Conservation (phyloP, 1,140 invertebrate genomes). For the Cherax quadricarinatus region DNA sequence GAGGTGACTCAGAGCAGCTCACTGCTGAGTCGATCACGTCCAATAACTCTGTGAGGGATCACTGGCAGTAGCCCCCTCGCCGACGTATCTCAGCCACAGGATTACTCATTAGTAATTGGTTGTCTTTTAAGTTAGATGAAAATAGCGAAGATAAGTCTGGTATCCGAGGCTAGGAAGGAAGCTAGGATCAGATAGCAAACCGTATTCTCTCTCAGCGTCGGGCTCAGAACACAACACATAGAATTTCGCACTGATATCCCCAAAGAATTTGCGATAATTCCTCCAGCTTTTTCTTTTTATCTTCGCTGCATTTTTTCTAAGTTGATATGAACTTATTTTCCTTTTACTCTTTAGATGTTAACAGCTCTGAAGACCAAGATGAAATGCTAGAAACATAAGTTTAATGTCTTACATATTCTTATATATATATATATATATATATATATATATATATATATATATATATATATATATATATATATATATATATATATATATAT, state of each 20-base stretch:
- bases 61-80: neutral
- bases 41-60: constrained; percentile 20
- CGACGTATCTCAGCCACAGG: constrained; percentile 14
- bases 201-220: neutral
- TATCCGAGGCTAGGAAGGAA: neutral
- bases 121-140: constrained; percentile 44
- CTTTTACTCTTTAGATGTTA: neutral
- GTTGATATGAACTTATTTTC: neutral
- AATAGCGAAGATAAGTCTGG: constrained; percentile 33
- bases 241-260: neutral
- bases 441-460: no score
- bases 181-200: neutral
- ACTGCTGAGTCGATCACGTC: constrained; percentile 13
- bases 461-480: no score
- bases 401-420: no score
- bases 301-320: neutral
- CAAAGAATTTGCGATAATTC: neutral
- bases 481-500: no score
- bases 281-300: neutral
- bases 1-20: neutral
- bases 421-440: no score
- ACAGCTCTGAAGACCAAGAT: no score
- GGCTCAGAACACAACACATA: neutral
- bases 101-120: constrained; percentile 38
- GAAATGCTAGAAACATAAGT: no score